Evolutionary conservation across 1,140 invertebrate species (phyloP).

Genomic region (Callitettix versicolor): DNA sequence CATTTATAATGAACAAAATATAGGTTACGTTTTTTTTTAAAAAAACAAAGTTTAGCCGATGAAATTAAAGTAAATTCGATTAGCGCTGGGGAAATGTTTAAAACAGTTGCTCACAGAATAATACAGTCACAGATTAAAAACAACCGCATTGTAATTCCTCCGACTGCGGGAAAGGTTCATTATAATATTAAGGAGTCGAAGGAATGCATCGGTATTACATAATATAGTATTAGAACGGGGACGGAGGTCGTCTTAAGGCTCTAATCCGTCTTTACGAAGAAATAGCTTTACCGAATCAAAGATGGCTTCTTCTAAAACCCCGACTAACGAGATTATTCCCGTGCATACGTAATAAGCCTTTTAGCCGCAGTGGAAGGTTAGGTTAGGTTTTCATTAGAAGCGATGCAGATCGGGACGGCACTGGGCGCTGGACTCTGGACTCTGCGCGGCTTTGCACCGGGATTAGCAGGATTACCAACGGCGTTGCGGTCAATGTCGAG

Average conservation of each 20-base stretch:
- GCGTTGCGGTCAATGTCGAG: conserved; percentile 8
- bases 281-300: conserved; percentile 24
- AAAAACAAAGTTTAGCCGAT: too few relatives aligned
- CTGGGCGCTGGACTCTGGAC: conserved; percentile 2
- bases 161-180: too few relatives aligned
- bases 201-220: too few relatives aligned
- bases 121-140: too few relatives aligned
- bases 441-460: conserved; percentile 9
- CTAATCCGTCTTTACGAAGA: conserved; percentile 21
- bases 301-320: conserved; percentile 23
- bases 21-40: too few relatives aligned
- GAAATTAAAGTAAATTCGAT: too few relatives aligned
- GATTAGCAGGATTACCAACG: conserved; percentile 8
- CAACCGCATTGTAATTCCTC: too few relatives aligned
- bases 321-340: conserved; percentile 26
- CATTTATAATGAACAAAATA: too few relatives aligned
- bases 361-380: conserved; percentile 16
- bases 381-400: conserved; percentile 9
- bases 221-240: too few relatives aligned
- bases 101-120: too few relatives aligned
- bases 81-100: too few relatives aligned
- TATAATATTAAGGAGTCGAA: too few relatives aligned
- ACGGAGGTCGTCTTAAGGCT: conserved; percentile 13
- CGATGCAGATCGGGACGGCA: conserved; percentile 3
- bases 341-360: conserved; percentile 26